phyloP scores from a whole-genome alignment of 2,888 invertebrate species.

The Uloborus plumipes region DNA sequence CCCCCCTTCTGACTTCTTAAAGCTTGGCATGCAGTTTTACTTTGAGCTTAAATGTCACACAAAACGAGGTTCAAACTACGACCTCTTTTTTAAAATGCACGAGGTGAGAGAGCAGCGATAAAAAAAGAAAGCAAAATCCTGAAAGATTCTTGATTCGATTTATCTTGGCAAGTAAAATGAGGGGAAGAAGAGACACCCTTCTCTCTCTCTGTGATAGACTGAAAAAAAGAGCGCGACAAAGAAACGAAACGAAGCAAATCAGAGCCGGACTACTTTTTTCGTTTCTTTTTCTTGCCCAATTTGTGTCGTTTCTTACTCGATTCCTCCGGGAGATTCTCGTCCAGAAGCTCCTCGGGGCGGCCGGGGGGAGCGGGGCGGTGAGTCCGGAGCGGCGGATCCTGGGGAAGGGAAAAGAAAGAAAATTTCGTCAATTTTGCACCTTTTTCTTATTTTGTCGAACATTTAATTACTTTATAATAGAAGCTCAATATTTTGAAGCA shows the following conservation, averaged over 20 bases:
- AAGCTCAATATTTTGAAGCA: background rate
- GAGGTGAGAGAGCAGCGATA: too few relatives aligned
- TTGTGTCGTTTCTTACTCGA: conserved; percentile 38
- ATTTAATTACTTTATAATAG: background rate
- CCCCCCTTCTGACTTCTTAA: too few relatives aligned
- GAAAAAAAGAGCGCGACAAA: background rate
- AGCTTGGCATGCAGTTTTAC: too few relatives aligned
- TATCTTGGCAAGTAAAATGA: too few relatives aligned
- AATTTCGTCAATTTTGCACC: background rate
- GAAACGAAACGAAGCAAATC: background rate
- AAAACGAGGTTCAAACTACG: too few relatives aligned
- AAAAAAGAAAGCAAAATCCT: too few relatives aligned
- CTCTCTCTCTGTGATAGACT: background rate
- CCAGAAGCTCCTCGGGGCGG: background rate
- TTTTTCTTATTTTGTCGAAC: background rate
- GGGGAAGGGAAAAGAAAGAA: background rate
- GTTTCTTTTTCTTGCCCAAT: conserved; percentile 38
- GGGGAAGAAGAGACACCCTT: too few relatives aligned
- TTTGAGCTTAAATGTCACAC: too few relatives aligned
- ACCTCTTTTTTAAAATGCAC: too few relatives aligned
- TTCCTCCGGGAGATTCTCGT: conserved; percentile 35
- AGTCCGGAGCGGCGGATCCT: background rate
- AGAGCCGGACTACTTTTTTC: conserved; percentile 15
- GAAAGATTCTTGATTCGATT: too few relatives aligned
- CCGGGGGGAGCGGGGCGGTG: background rate